Conservation (phyloP, 1,140 invertebrate species). For the Drosophila ercepeae region DNA sequence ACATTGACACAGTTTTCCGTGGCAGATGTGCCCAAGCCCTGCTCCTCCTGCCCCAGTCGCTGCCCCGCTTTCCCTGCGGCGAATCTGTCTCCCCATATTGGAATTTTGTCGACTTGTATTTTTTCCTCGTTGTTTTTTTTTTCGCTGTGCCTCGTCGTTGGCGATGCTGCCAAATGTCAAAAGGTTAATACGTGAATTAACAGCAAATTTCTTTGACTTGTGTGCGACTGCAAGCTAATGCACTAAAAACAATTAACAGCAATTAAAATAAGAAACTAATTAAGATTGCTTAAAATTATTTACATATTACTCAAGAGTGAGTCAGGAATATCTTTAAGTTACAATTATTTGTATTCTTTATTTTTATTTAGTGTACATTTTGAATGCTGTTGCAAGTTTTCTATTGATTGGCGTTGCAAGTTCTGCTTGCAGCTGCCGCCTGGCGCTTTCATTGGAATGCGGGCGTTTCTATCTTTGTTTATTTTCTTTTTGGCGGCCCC, state of each 20-base stretch:
- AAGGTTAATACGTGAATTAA: conserved; percentile 83
- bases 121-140: conserved; percentile 15
- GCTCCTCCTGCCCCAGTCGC: conserved; percentile 4
- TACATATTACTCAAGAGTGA: neutral
- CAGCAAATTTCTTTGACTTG: conserved; percentile 82
- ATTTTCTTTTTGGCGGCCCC: conserved; percentile 40
- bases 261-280: neutral
- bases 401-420: neutral
- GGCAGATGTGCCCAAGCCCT: conserved; percentile 67
- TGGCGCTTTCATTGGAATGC: conserved; percentile 78
- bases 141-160: conserved; percentile 29
- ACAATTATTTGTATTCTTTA: neutral
- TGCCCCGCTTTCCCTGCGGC: conserved; percentile 5
- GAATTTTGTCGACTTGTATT: conserved; percentile 79
- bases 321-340: neutral
- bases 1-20: conserved; percentile 78
- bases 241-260: neutral
- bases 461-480: conserved; percentile 68
- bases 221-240: conserved; percentile 62
- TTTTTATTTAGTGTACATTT: neutral
- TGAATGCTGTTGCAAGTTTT: neutral
- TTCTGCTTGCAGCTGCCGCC: conserved; percentile 24
- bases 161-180: conserved; percentile 81
- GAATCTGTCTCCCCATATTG: conserved; percentile 47
- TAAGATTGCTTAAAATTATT: neutral